Conservation (phyloP, 2,113 vertebrate genomes). For the Antechinus stuartii region DNA sequence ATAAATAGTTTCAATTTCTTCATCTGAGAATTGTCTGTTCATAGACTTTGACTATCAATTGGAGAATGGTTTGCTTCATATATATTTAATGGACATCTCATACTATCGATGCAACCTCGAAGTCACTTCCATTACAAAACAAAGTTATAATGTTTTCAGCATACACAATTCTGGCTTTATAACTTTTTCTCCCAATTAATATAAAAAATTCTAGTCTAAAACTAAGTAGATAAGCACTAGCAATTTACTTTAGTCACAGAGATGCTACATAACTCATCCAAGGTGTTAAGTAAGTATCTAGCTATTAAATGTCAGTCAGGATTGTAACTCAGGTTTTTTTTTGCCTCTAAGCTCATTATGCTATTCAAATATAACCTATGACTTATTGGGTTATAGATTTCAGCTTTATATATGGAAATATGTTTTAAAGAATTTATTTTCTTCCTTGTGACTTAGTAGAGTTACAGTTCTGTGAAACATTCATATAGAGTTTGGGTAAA, state of each 20-base stretch:
- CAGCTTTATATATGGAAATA: too few species aligned
- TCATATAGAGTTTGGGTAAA: too few species aligned
- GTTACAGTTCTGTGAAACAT: too few species aligned
- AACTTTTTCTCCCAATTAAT: background rate
- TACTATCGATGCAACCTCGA: background rate
- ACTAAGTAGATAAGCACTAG: background rate
- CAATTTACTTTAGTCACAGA: background rate
- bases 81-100: background rate
- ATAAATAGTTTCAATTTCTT: too few species aligned
- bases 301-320: background rate
- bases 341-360: background rate
- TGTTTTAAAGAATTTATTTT: too few species aligned
- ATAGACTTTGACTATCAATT: too few species aligned
- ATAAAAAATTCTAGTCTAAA: background rate
- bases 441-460: too few species aligned
- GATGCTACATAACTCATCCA: background rate
- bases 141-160: background rate
- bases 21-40: too few species aligned
- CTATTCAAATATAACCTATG: too few species aligned
- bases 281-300: background rate
- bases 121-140: background rate
- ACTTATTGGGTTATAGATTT: too few species aligned
- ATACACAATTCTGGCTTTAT: background rate
- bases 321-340: background rate
- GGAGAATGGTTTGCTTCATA: background rate